phyloP scores from a whole-genome alignment of 1,140 invertebrate species.

The Andricus grossulariae region DNA sequence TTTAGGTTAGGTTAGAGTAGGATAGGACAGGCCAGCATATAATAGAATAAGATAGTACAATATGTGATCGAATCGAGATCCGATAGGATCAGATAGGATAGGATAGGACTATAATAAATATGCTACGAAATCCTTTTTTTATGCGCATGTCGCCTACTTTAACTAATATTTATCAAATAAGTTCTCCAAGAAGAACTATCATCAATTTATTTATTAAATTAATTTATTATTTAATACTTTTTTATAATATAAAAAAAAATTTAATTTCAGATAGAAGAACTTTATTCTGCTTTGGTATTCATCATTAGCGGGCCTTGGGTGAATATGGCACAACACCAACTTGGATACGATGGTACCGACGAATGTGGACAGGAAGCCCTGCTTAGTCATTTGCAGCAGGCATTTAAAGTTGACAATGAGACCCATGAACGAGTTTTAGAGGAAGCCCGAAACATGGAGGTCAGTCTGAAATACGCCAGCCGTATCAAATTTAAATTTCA shows the following conservation, averaged over 20 bases:
- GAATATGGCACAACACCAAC: conserved; percentile 95
- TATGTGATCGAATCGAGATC: too few relatives aligned
- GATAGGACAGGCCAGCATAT: too few relatives aligned
- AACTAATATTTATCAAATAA: too few relatives aligned
- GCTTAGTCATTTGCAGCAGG: conserved; percentile 90
- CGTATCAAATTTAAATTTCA: too few relatives aligned
- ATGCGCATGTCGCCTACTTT: too few relatives aligned
- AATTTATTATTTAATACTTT: conserved; percentile 8
- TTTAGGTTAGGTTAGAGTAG: too few relatives aligned
- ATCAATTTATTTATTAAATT: too few relatives aligned
- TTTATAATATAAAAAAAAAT: not conserved
- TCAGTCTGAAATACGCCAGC: conserved; percentile 42
- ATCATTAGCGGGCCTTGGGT: conserved; percentile 80
- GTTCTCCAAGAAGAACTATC: too few relatives aligned
- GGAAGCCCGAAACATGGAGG: conserved; percentile 84
- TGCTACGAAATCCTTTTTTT: too few relatives aligned
- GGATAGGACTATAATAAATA: too few relatives aligned
- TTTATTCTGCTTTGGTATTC: conserved; percentile 94
- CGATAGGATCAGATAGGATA: too few relatives aligned
- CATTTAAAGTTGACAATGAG: conserved; percentile 88
- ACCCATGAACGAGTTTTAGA: conserved; percentile 83
- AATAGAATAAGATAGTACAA: too few relatives aligned
- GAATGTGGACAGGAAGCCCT: conserved; percentile 83
- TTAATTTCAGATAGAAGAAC: conserved; percentile 85
- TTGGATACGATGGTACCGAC: conserved; percentile 85